phyloP scores from a whole-genome alignment of 2,113 vertebrate species.

The Orientallactaga bullata region DNA sequence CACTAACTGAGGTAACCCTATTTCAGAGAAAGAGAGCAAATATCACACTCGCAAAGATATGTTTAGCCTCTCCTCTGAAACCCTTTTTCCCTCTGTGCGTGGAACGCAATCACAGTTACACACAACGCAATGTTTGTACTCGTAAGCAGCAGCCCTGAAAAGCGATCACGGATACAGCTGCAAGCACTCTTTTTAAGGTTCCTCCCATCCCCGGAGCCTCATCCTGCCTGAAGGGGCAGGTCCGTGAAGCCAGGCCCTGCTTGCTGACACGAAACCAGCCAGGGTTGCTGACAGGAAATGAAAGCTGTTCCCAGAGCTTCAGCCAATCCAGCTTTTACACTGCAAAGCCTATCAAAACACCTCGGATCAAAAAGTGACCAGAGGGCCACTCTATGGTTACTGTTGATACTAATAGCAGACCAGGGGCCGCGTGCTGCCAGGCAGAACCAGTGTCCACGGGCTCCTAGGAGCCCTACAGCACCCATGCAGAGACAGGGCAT shows the following conservation, averaged over 20 bases:
- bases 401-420: background rate
- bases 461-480: background rate
- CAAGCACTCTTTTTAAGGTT: background rate
- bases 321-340: constrained; percentile 39
- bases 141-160: background rate
- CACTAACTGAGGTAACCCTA: background rate
- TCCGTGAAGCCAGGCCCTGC: constrained; percentile 8
- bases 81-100: background rate
- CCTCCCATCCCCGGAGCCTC: too few relatives aligned
- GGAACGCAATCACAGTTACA: background rate
- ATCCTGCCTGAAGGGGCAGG: constrained; percentile 9
- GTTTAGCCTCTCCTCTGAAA: background rate
- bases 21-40: background rate
- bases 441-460: background rate
- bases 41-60: background rate
- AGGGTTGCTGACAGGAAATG: constrained; percentile 12
- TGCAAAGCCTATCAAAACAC: background rate
- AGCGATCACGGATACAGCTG: background rate
- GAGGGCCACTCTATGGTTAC: background rate
- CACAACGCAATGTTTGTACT: background rate
- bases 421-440: accelerated
- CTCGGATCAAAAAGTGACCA: constrained; percentile 33
- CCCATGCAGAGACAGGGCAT: background rate
- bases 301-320: background rate
- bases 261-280: background rate